Evolutionary conservation across 1,140 invertebrate species (phyloP), one percentile per base, ranked within the genome.

Genomic region (Pachyrhynchus sulphureomaculatus): DNA sequence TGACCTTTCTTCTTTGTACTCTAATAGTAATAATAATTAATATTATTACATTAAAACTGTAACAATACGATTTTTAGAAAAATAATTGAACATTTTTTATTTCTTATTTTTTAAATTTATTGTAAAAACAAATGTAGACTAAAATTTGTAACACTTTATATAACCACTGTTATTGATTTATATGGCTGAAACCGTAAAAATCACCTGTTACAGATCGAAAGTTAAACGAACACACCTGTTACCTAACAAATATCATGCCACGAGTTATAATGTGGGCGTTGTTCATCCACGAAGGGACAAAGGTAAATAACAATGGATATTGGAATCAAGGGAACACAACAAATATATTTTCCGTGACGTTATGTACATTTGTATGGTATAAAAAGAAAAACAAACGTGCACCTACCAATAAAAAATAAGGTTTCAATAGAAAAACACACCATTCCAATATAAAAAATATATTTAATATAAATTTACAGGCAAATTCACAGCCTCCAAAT

Each of bases 231-330:
- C 39, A 18, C 53, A 56, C 53, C 53, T 56, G 53, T 56, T 44
- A 44, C 39, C 53, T 17, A n/a, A 44, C 41, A 56, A 45, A 44
- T 56, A 45, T 33, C 17, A 56, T 9, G 20, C 21, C 51, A 51
- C 48, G 48, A 29, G 29, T 3, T 21, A 20, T 26, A 18, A 8
- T 41, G 53, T 44, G 39, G 53, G 53, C 53, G 53, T 56, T 56
- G 45, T 29, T 13, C 45, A 45, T 24, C 3, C 0, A n/a, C 4
- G 9, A 29, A 32, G 21, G 15, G 4, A 23, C 18, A 32, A 26
- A 29, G 45, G 45, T 13, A 48, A 48, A 48, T n/a, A n/a, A n/a
- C n/a, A n/a, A 18, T 32, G 15, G 4, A 29, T 23, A 45, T n/a
- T 9, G 42, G 20, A 45, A 10, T 45, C 10, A 45, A 32, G 13